A percentile compares a stretch with the other conserved stretches of the same genome.
phyloP scores from a whole-genome alignment of 2,888 invertebrate species.

The Clistopyga incitator region DNA sequence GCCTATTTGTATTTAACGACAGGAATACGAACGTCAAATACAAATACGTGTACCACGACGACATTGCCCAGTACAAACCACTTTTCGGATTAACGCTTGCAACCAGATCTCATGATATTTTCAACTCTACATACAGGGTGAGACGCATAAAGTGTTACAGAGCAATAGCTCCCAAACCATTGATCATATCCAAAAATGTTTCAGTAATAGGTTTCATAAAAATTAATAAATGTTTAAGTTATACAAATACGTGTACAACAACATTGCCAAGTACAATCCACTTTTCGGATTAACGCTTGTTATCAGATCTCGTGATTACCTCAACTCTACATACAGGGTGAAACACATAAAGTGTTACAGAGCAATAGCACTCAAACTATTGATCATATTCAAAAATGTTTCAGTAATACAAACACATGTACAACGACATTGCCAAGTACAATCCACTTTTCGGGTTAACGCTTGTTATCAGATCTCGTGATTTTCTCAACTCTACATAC shows the following conservation, averaged over 20 bases:
- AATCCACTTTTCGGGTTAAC: slow-evolving; percentile 24
- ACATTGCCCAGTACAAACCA: background rate
- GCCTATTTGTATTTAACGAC: too few relatives aligned
- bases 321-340: too few relatives aligned
- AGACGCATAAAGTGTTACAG: too few relatives aligned
- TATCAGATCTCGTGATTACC: slow-evolving; percentile 32
- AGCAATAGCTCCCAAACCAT: too few relatives aligned
- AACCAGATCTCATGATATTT: slow-evolving; percentile 36
- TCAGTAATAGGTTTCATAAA: too few relatives aligned
- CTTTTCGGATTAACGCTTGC: slow-evolving; percentile 21
- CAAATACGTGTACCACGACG: background rate
- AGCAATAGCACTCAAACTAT: too few relatives aligned
- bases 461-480: slow-evolving; percentile 17
- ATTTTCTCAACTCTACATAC: slow-evolving; percentile 12
- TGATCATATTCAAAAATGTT: too few relatives aligned
- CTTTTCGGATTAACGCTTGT: slow-evolving; percentile 23
- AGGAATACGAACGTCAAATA: background rate
- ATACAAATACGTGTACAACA: background rate
- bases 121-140: too few relatives aligned
- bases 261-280: slow-evolving; percentile 1
- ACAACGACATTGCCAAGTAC: background rate
- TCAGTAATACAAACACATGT: background rate
- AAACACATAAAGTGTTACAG: too few relatives aligned
- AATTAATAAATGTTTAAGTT: too few relatives aligned
- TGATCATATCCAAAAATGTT: too few relatives aligned